Evolutionary conservation across 1,140 invertebrate genomes (phyloP).

Genomic region (Drosophila baimaii): DNA sequence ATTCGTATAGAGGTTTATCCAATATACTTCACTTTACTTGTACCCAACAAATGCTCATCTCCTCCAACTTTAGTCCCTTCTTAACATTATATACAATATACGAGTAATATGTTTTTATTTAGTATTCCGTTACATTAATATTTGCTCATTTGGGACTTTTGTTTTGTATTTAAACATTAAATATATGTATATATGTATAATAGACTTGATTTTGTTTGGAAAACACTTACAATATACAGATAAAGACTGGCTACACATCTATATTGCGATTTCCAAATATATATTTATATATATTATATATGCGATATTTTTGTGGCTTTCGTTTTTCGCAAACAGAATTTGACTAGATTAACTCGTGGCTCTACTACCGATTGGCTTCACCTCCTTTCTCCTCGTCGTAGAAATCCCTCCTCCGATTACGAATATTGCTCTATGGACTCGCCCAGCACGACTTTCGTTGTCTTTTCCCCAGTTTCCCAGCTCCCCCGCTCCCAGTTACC

Average conservation of each 20-base stretch:
- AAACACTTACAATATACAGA: conserved; percentile 60
- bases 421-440: conserved; percentile 24
- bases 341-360: conserved; percentile 65
- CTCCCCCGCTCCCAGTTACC: neutral
- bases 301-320: conserved; percentile 6
- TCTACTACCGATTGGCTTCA: conserved; percentile 3
- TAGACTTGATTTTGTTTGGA: conserved; percentile 46
- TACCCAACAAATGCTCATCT: conserved; percentile 77
- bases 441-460: conserved; percentile 12
- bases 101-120: conserved; percentile 46
- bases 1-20: conserved; percentile 14
- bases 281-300: conserved; percentile 14
- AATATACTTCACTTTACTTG: conserved; percentile 51
- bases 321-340: conserved; percentile 43
- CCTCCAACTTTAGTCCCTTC: conserved; percentile 33
- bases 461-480: neutral
- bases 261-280: conserved; percentile 68
- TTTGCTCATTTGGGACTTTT: conserved; percentile 28
- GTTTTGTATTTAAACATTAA: conserved; percentile 20
- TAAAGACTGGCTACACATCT: conserved; percentile 61
- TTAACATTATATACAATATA: conserved; percentile 64
- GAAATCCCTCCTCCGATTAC: conserved; percentile 1
- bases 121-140: conserved; percentile 46
- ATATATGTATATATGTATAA: conserved; percentile 49
- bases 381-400: neutral